Base-by-base conservation (phyloP, 2,888 invertebrate species). In the Phania funesta region DNA sequence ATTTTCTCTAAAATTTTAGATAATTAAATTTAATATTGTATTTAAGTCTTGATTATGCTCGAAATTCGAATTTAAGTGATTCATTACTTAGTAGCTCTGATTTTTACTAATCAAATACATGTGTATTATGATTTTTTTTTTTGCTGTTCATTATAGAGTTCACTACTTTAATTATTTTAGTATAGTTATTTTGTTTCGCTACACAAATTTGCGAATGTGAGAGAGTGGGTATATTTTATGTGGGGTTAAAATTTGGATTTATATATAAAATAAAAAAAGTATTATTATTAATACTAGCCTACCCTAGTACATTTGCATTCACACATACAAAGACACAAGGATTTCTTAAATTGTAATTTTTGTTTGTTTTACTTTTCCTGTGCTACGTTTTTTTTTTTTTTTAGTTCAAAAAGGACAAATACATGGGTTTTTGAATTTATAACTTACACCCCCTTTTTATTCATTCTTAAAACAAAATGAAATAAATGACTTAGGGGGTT, bases 161-260 rank as follows among this genome's bases (percentile, higher is more conserved):
- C 20, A 54, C 20, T 70, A 20, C 32, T 32, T 24, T 32, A 54
- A 70, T 48, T 26, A 46, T 77, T 50, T 6, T 7, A 6, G 5
- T 29, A 29, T 29, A 6, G 7, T 7, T 29, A 29, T 29, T 29
- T 29, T 6, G 4, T 29, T 29, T 7, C 4, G 4, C 4, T 7
- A 29, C 7, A 7, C 29, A 29, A 29, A 7, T 29, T 4, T 29
- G 7, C 29, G 4, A 4, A 6, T 6, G 29, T 29, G 7, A 6
- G 7, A 29, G 4, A 6, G 29, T 29, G 29, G 7, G 7, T 29
- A 58, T 35, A n/a, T n/a, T n/a, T n/a, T n/a, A n/a, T 58, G 16
- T 52, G 67, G 73, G 79, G 73, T 79, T 74, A 67, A 74, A 44
- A 74, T 52, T 73, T 67, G 67, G 38, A 73, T 67, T 65, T 73